Evolutionary conservation across 2,113 vertebrate species (phyloP).

Genomic region (Gallinago paraguaiae): DNA sequence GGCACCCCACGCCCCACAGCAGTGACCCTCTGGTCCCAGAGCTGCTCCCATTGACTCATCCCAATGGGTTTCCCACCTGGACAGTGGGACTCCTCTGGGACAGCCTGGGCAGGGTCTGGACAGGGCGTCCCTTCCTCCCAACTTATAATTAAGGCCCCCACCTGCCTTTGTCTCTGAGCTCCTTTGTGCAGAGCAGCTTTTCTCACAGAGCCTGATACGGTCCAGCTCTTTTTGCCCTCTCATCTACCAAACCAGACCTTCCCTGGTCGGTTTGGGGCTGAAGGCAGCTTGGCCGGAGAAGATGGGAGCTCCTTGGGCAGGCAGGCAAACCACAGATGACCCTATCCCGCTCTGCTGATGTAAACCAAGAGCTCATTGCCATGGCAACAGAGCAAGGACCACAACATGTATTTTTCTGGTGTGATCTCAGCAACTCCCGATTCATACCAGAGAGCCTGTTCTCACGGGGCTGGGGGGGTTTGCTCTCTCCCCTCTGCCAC

Average conservation of each 20-base stretch:
- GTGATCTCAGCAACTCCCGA: background rate
- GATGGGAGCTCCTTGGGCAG: background rate
- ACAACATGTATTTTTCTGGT: background rate
- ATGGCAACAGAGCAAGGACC: background rate
- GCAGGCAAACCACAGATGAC: background rate
- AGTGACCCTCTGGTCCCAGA: background rate
- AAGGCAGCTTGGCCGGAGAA: background rate
- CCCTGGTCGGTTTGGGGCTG: background rate
- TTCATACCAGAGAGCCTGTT: background rate
- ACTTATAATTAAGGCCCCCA: rapidly evolving
- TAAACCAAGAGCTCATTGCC: background rate
- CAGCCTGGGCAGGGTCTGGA: background rate
- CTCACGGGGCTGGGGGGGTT: background rate
- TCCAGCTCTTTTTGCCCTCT: background rate
- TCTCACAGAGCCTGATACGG: rapidly evolving
- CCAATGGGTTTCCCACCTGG: background rate
- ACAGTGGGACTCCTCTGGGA: background rate
- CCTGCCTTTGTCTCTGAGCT: background rate
- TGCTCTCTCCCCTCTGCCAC: background rate
- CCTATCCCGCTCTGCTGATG: background rate
- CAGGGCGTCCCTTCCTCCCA: background rate
- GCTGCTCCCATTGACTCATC: background rate
- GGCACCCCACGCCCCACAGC: background rate
- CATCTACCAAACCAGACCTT: background rate
- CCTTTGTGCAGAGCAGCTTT: background rate